phyloP scores from a whole-genome alignment of 2,888 invertebrate species.

The Caenorhabditis angaria region DNA sequence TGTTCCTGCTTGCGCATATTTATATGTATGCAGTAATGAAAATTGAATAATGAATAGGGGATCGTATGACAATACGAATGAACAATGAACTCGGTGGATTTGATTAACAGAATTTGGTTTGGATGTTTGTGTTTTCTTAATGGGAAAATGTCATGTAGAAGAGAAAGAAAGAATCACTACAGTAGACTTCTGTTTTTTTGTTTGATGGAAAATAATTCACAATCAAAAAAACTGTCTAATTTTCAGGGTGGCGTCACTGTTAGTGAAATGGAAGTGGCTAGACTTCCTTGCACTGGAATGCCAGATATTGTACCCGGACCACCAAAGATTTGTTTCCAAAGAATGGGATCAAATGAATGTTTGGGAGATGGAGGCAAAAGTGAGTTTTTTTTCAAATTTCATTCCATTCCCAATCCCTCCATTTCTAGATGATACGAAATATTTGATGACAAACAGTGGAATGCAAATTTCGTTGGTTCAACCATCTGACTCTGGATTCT shows the following conservation, averaged over 20 bases:
- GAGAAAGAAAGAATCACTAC: background rate
- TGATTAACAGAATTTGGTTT: background rate
- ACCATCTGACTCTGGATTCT: constrained; percentile 62
- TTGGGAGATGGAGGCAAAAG: constrained; percentile 56
- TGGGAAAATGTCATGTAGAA: background rate
- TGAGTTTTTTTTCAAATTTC: constrained; percentile 12
- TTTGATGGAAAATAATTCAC: background rate
- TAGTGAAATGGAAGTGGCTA: constrained; percentile 62
- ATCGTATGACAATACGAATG: background rate
- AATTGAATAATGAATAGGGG: constrained; percentile 2
- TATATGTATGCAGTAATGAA: constrained; percentile 5
- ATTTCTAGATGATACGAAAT: constrained; percentile 46
- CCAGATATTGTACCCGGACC: constrained; percentile 68
- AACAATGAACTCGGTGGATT: background rate
- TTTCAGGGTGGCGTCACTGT: constrained; percentile 44
- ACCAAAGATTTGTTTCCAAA: constrained; percentile 65
- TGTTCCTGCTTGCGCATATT: constrained; percentile 4
- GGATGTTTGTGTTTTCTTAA: background rate
- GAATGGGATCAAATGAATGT: constrained; percentile 54
- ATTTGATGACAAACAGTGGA: constrained; percentile 61
- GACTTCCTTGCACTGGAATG: constrained; percentile 67
- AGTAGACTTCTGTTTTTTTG: background rate
- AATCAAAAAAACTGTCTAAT: background rate
- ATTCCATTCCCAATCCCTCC: background rate
- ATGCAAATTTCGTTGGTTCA: constrained; percentile 67